Conservation (phyloP, 1,140 invertebrate genomes). For the Arion vulgaris region DNA sequence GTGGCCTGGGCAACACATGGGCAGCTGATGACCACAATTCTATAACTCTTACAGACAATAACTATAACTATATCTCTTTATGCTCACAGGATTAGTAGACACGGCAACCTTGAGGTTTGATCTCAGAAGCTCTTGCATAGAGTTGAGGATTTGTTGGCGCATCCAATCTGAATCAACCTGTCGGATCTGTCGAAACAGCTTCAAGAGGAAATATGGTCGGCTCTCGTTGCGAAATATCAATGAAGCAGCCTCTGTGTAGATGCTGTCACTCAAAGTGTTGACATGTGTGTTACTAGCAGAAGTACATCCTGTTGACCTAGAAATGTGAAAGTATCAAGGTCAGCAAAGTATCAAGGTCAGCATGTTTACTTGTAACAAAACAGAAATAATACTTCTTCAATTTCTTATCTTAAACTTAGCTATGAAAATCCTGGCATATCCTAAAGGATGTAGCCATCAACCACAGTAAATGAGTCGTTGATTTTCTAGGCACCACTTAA, state of each 20-base stretch:
- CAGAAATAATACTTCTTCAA: too few species aligned
- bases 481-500: too few species aligned
- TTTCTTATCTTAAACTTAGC: too few species aligned
- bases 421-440: too few species aligned
- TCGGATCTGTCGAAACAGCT: conserved; percentile 71
- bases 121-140: conserved; percentile 64
- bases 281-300: conserved; percentile 63
- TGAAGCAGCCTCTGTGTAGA: conserved; percentile 72
- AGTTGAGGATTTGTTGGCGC: conserved; percentile 66
- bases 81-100: not conserved
- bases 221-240: conserved; percentile 73
- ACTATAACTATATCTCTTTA: too few species aligned
- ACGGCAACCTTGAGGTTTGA: not conserved
- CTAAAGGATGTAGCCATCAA: too few species aligned
- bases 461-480: too few species aligned
- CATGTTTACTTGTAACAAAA: too few species aligned
- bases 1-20: too few species aligned
- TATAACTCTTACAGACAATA: too few species aligned
- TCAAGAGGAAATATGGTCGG: conserved; percentile 70
- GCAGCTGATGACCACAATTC: too few species aligned
- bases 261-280: conserved; percentile 69
- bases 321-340: not conserved
- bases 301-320: conserved; percentile 53
- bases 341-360: too few species aligned
- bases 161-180: conserved; percentile 66